phyloP scores from a whole-genome alignment of 64 coral and sea anemone genomes.

The Catalaphyllia jardinei region DNA sequence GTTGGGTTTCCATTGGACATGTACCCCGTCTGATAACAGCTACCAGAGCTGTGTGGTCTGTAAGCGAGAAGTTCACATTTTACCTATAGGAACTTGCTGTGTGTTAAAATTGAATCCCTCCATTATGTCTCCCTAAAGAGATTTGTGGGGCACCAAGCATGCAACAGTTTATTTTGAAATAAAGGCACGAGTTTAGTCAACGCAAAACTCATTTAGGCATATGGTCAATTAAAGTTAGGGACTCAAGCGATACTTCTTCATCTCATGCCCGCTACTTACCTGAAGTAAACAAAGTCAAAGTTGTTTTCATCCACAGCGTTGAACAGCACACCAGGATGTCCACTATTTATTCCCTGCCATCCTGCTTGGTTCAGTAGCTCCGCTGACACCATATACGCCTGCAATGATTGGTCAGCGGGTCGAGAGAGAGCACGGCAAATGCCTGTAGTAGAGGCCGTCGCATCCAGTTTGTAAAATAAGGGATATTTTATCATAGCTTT shows the following conservation, averaged over 20 bases:
- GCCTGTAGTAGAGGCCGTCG: background rate
- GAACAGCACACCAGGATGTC: conserved; percentile 70
- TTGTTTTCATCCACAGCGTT: conserved; percentile 80
- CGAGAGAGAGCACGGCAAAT: conserved; percentile 45
- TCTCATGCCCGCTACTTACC: conserved; percentile 8
- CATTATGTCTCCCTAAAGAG: too few species aligned
- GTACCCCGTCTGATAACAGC: conserved; percentile 72
- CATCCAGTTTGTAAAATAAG: conserved; percentile 40
- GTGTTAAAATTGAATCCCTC: background rate
- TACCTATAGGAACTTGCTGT: background rate
- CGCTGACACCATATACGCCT: conserved; percentile 48
- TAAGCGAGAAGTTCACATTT: background rate
- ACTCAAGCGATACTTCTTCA: background rate
- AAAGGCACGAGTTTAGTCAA: too few species aligned
- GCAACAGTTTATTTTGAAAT: too few species aligned
- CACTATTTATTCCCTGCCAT: conserved; percentile 43
- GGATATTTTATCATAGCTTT: background rate
- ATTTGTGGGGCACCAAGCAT: too few species aligned
- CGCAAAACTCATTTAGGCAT: too few species aligned
- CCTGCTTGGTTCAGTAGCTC: conserved; percentile 57
- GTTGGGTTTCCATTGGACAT: conserved; percentile 20
- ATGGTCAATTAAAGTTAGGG: too few species aligned
- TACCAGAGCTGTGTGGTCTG: conserved; percentile 35
- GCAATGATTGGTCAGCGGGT: background rate
- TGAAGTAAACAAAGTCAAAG: conserved; percentile 83